Evolutionary conservation across 2,113 vertebrate species (phyloP).

Genomic region (Chascanopsetta lugubris): DNA sequence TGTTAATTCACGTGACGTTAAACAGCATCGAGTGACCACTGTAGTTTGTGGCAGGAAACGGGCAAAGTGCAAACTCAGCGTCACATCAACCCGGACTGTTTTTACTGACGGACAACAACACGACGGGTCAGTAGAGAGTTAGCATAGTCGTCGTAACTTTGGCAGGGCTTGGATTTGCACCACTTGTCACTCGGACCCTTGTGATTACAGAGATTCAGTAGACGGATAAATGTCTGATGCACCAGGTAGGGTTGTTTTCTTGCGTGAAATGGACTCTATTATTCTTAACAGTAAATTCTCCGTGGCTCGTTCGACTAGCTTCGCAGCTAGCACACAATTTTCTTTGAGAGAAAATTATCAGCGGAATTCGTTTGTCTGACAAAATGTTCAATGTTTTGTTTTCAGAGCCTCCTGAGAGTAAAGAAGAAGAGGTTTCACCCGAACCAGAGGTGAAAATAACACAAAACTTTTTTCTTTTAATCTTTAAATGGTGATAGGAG

Average conservation of each 20-base stretch:
- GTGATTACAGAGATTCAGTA: constrained; percentile 20
- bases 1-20: not conserved
- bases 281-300: not conserved
- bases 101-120: constrained; percentile 70
- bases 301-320: not conserved
- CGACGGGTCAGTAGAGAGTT: not conserved
- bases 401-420: constrained; percentile 66
- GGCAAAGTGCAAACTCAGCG: constrained; percentile 18
- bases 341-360: not conserved
- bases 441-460: constrained; percentile 73
- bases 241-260: constrained; percentile 67
- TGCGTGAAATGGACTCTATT: not conserved
- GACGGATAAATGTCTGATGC: constrained; percentile 79
- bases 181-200: not conserved
- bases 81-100: constrained; percentile 40
- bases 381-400: not conserved
- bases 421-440: constrained; percentile 65
- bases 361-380: not conserved
- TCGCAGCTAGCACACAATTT: not conserved
- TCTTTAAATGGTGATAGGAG: not conserved
- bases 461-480: not conserved
- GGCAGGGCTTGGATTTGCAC: not conserved
- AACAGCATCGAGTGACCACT: not conserved
- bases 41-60: constrained; percentile 30
- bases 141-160: not conserved